Evolutionary conservation across 2,113 vertebrate genomes (phyloP), one percentile per base, ranked within the genome.

Genomic region (Pseudopodoces humilis): DNA sequence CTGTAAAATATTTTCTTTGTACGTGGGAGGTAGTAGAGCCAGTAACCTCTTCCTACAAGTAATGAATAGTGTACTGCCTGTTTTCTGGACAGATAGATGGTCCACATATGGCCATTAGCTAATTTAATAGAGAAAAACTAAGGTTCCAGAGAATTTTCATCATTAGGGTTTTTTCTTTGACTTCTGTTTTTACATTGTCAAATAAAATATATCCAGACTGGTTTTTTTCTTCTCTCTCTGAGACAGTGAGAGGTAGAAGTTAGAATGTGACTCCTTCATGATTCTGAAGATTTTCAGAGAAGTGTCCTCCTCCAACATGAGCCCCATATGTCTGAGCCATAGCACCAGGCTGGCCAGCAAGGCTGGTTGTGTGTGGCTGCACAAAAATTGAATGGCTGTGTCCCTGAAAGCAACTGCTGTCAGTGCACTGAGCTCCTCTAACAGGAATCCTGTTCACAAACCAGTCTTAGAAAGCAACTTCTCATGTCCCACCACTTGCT

Each of bases 1-100:
- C 35, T 90, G 47, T 90, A 72, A 93, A 94, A 59, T 46, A 64
- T 86, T 92, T 93, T 39, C 60, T 67, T 70, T 88, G 23, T 65
- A 64, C 0, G 30, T 92, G 80, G 80, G 86, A 92, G 53, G 64
- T 44, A 81, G 63, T 9, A 59, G 55, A 90, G 60, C 83, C 76
- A 50, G 70, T 80, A 88, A 85, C 80, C 47, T 92, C 83, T 83
- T 95, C 83, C 76, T 78, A 78, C 5, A 0, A 78, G 39, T 62
- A 88, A 86, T 49, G 37, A 68, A 64, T 83, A 78, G 35, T 75
- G 52, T 31, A 41, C 31, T 70, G 60, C 52, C 75, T 92, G 52
- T 63, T 90, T 91, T 90, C 85, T 94, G 86, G 68, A 55, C 30
- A 63, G 68, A 81, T 31, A 83, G 43, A 50, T 90, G n/a, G n/a